Evolutionary conservation across 2,888 invertebrate genomes (phyloP).

Genomic region (Orchesella flavescens): DNA sequence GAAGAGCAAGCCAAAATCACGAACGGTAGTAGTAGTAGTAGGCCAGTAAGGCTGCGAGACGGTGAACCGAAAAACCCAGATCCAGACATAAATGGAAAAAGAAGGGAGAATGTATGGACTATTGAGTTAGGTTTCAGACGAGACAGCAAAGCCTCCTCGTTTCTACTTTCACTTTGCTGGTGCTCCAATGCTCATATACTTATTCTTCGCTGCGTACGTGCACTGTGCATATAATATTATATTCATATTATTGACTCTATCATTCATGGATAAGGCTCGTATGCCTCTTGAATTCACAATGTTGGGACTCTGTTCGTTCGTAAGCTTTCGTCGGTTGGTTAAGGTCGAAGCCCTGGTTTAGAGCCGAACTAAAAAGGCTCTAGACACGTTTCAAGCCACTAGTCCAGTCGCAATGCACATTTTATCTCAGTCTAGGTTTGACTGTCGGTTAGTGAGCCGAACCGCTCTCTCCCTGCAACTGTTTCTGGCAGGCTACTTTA

Average conservation of each 20-base stretch:
- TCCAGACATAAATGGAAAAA: constrained; percentile 51
- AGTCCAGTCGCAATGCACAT: constrained; percentile 55
- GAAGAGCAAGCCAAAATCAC: background rate
- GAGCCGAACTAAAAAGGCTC: constrained; percentile 37
- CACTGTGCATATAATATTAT: background rate
- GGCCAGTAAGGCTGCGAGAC: constrained; percentile 46
- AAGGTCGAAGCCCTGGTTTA: constrained; percentile 63
- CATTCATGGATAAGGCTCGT: too few species aligned
- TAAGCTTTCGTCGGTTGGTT: background rate
- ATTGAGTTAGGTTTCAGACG: constrained; percentile 61
- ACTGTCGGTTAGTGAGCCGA: background rate
- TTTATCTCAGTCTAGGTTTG: constrained; percentile 20
- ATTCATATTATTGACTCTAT: too few species aligned
- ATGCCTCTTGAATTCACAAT: constrained; percentile 5
- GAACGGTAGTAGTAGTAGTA: background rate
- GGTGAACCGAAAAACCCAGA: constrained; percentile 31
- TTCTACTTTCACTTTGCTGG: constrained; percentile 24
- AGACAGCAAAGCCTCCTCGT: constrained; percentile 34
- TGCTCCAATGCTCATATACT: background rate
- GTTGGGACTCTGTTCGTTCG: background rate
- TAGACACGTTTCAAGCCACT: constrained; percentile 30
- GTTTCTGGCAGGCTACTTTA: too few species aligned
- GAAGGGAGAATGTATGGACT: constrained; percentile 57
- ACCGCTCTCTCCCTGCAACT: background rate
- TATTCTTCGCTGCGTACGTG: background rate